phyloP scores from a whole-genome alignment of 2,888 invertebrate genomes.

The Tupiocoris notatus region DNA sequence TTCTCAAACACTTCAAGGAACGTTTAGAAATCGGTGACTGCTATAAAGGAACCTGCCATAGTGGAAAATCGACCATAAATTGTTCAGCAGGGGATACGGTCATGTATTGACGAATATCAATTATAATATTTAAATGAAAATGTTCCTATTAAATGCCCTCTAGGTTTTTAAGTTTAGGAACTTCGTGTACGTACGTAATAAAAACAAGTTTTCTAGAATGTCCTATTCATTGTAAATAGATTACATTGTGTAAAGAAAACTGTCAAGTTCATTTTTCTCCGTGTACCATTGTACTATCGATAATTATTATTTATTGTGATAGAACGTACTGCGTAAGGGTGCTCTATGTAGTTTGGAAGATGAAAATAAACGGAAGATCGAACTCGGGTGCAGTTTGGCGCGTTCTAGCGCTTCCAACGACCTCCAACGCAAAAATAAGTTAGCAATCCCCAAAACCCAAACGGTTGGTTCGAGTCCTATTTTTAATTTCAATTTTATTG shows the following conservation, averaged over 20 bases:
- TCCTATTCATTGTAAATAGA: slow-evolving; percentile 1
- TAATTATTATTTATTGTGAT: slow-evolving; percentile 32
- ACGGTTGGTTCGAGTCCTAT: neutral
- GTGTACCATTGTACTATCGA: slow-evolving; percentile 16
- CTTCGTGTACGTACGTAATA: neutral
- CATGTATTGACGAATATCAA: neutral
- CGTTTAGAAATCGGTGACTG: neutral
- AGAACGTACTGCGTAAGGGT: slow-evolving; percentile 11
- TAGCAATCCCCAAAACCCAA: neutral
- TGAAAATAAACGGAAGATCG: slow-evolving; percentile 1
- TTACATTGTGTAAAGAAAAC: neutral
- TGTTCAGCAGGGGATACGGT: neutral
- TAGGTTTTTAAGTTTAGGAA: slow-evolving; percentile 8
- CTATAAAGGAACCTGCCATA: neutral
- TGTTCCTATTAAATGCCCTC: slow-evolving; percentile 29
- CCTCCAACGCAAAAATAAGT: slow-evolving; percentile 1
- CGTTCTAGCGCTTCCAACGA: slow-evolving; percentile 28
- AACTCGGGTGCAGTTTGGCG: neutral
- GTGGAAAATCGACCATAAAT: neutral
- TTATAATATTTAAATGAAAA: slow-evolving; percentile 13
- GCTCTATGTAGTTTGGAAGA: neutral
- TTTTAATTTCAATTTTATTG: neutral
- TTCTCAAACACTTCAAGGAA: no score
- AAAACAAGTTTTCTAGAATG: neutral
- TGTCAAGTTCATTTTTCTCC: neutral